Conservation (phyloP, 1,140 invertebrate genomes). For the Cyphomyrmex costatus region DNA sequence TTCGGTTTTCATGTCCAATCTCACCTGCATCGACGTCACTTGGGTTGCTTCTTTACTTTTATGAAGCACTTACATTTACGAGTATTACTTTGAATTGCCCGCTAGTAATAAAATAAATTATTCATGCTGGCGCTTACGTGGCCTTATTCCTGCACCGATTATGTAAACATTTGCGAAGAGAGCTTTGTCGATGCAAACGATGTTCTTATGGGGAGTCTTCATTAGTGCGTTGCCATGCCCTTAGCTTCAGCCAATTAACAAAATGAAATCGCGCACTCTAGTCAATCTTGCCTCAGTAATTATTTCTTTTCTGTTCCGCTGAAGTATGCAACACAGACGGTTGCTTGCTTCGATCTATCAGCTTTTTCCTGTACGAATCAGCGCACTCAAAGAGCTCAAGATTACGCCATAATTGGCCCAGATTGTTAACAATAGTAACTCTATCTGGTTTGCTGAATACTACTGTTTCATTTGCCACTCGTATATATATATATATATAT, state of each 20-base stretch:
- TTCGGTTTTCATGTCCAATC: constrained; percentile 36
- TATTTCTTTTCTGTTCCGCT: not conserved
- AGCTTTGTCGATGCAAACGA: constrained; percentile 25
- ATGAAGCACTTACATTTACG: constrained; percentile 47
- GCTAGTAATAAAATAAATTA: constrained; percentile 54
- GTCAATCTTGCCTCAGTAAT: constrained; percentile 2
- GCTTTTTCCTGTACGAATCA: not conserved
- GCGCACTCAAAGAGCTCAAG: constrained; percentile 22
- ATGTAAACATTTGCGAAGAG: constrained; percentile 41
- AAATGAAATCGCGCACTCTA: constrained; percentile 9
- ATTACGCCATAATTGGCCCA: constrained; percentile 43
- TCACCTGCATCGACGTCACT: constrained; percentile 9
- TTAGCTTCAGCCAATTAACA: constrained; percentile 23
- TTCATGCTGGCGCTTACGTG: constrained; percentile 40
- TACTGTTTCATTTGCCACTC: constrained; percentile 2
- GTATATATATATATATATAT: too few species aligned
- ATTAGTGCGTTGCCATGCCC: constrained; percentile 38
- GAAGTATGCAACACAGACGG: not conserved
- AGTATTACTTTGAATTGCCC: constrained; percentile 39
- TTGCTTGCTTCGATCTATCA: constrained; percentile 11
- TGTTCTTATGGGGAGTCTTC: not conserved
- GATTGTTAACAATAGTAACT: constrained; percentile 34
- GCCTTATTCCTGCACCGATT: constrained; percentile 37
- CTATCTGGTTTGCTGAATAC: not conserved
- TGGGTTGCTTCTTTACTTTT: constrained; percentile 23